Base-by-base conservation (phyloP, 2,113 vertebrate species). In the Aix galericulata region DNA sequence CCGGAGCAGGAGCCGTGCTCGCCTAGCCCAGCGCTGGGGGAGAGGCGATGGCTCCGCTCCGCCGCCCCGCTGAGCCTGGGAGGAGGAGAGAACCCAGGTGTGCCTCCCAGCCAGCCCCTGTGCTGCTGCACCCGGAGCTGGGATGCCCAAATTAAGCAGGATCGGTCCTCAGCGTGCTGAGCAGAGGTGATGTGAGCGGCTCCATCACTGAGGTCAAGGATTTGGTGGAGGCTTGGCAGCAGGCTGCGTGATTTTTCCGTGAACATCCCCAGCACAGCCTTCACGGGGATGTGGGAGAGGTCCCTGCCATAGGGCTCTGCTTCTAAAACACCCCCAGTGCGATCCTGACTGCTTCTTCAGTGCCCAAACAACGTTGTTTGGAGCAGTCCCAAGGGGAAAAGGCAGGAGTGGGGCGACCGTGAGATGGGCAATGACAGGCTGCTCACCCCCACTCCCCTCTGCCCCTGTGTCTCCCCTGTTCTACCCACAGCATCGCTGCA, bases 1-100 rank as follows among this genome's bases (percentile, higher is more conserved):
- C 69, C 1, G 0, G 77, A 82, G 84, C 69, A 0, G 0, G 77
- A 82, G 84, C 69, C 0, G 0, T 0, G 0, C 46, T 86, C 14
- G 0, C 58, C 76, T 71, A 87, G 84, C 58, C 48, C 6, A 2
- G 3, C 0, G 2, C 62, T 0, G 71, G 66, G 38, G 44, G 42
- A 40, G 17, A 27, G 11, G 23, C 5, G 64, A 27, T 36, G 66
- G 64, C 62, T 75, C 23, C 32, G 0, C 32, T 44, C 21, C 48
- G 14, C 46, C 7, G 10, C 42, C 44, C 17, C 8, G 13, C 32
- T 1, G 3, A 0, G 5, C 29, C 29, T 7, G 16, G 34, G 83
- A 4, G 36, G 58, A 53, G 59, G 82, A 23, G 31, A 73, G 23
- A 46, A 32, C 12, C 18, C 6, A 4, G 9, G 1, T n/a, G 32